Conservation (phyloP, 1,140 invertebrate genomes). For the silkworm (Bombyx mori) region DNA sequence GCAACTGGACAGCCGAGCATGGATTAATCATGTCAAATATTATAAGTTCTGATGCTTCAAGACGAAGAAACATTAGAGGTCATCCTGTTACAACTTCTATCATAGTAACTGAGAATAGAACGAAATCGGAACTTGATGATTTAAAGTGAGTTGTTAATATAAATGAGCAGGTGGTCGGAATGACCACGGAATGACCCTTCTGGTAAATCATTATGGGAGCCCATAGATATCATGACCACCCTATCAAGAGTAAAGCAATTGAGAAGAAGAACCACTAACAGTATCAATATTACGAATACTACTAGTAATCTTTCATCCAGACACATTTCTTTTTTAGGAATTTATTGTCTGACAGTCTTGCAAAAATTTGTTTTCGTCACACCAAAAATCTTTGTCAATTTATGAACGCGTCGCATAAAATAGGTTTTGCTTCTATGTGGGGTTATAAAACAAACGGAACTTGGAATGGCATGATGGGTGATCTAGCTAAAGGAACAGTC, state of each 20-base stretch:
- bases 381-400: slow-evolving; percentile 64
- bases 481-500: slow-evolving; percentile 66
- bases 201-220: too few species aligned
- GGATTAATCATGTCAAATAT: slow-evolving; percentile 25
- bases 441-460: slow-evolving; percentile 63
- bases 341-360: slow-evolving; percentile 71
- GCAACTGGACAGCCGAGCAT: slow-evolving; percentile 19
- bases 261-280: too few species aligned
- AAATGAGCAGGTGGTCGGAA: background rate
- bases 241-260: too few species aligned
- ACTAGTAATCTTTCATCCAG: too few species aligned
- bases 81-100: slow-evolving; percentile 23
- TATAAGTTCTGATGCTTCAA: slow-evolving; percentile 16
- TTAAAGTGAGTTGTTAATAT: slow-evolving; percentile 2
- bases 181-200: too few species aligned
- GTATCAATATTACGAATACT: too few species aligned
- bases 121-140: background rate
- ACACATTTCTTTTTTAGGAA: slow-evolving; percentile 39
- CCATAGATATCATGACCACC: too few species aligned
- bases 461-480: slow-evolving; percentile 75
- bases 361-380: slow-evolving; percentile 72
- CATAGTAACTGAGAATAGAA: slow-evolving; percentile 13
- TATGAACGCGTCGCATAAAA: slow-evolving; percentile 67
- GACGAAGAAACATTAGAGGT: slow-evolving; percentile 33
- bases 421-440: slow-evolving; percentile 60